A percentile compares a stretch with the other conserved stretches of the same genome.
Conservation (phyloP, 1,140 invertebrate species). For the Bombus difficillimus region DNA sequence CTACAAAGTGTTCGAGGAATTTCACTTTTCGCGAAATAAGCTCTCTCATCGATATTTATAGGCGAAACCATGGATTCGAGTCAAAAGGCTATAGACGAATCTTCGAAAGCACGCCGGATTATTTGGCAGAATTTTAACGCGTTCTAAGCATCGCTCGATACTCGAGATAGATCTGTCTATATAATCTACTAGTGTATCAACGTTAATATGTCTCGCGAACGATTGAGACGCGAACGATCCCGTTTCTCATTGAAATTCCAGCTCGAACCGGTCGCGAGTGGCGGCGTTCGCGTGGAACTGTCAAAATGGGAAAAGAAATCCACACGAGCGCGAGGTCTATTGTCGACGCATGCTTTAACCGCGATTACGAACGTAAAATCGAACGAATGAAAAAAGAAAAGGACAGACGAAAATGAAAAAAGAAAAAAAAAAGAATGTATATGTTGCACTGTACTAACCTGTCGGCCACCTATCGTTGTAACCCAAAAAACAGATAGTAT, state of each 20-base stretch:
- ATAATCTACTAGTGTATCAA: not conserved
- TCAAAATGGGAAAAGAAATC: not conserved
- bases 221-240: not conserved
- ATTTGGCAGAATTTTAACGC: constrained; percentile 9
- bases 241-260: constrained; percentile 5
- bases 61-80: not conserved
- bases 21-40: not conserved
- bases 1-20: not conserved
- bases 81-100: not conserved
- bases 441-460: constrained; percentile 31
- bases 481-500: constrained; percentile 53
- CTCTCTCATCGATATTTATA: constrained; percentile 43
- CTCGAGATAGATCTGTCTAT: not conserved
- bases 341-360: no score
- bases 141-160: no score
- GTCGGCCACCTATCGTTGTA: constrained; percentile 49
- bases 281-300: constrained; percentile 2
- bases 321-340: not conserved
- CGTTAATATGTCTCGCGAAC: not conserved
- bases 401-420: no score
- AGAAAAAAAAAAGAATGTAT: constrained; percentile 8
- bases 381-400: not conserved
- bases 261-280: not conserved
- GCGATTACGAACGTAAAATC: not conserved
- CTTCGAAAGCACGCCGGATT: not conserved